Conservation (phyloP, 1,140 invertebrate genomes). For the Anagrus nilaparvatae region DNA sequence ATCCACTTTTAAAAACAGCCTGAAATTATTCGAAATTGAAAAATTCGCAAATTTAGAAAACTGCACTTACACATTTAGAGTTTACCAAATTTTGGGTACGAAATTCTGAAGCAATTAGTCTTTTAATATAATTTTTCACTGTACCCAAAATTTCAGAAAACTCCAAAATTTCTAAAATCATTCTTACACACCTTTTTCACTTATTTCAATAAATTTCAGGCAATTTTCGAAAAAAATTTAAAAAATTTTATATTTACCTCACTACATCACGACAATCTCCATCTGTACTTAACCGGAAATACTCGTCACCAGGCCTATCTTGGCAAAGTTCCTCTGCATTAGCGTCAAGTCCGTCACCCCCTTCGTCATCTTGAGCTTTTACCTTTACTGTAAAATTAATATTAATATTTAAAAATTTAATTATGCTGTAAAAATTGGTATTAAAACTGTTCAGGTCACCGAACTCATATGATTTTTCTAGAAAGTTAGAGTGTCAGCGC, state of each 20-base stretch:
- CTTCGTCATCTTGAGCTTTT: slow-evolving; percentile 54
- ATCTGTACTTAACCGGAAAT: slow-evolving; percentile 73
- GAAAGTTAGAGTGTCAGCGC: slow-evolving; percentile 41
- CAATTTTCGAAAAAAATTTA: too few species aligned
- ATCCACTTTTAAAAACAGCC: too few species aligned
- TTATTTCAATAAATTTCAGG: too few species aligned
- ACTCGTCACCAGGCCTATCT: slow-evolving; percentile 76
- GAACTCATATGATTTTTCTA: slow-evolving; percentile 36
- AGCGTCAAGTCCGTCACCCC: slow-evolving; percentile 50
- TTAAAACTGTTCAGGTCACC: slow-evolving; percentile 20
- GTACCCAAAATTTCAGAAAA: too few species aligned
- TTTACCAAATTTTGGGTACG: too few species aligned
- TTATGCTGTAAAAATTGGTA: slow-evolving; percentile 13
- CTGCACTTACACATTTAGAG: too few species aligned
- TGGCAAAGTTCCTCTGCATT: slow-evolving; percentile 77
- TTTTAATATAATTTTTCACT: too few species aligned
- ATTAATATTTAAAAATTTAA: slow-evolving; percentile 4
- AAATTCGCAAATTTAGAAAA: too few species aligned
- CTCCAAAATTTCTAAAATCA: too few species aligned
- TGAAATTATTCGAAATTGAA: too few species aligned
- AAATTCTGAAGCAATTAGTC: too few species aligned
- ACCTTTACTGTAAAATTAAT: slow-evolving; percentile 23
- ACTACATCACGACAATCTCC: slow-evolving; percentile 87
- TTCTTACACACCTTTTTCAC: too few species aligned
- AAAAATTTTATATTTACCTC: slow-evolving; percentile 50